Evolutionary conservation across 1,140 invertebrate genomes (phyloP).

Genomic region (Drosophila setifemur): DNA sequence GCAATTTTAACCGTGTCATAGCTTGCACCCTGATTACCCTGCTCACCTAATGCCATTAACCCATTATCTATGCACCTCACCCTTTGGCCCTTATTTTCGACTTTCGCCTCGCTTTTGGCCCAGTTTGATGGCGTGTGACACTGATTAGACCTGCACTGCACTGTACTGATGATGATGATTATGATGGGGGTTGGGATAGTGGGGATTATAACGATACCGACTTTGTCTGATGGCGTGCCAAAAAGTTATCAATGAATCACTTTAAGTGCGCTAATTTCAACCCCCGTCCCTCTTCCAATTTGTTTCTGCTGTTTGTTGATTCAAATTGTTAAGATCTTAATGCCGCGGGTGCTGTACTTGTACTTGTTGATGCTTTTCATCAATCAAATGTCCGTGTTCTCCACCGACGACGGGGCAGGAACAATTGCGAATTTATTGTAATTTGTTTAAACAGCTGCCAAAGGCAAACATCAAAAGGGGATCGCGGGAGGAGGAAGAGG

Average conservation of each 20-base stretch:
- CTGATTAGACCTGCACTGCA: constrained; percentile 31
- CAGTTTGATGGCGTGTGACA: constrained; percentile 33
- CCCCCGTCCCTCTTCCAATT: background rate
- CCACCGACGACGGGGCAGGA: constrained; percentile 8
- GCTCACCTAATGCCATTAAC: constrained; percentile 33
- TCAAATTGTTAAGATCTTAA: constrained; percentile 67
- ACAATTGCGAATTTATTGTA: constrained; percentile 77
- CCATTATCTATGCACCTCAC: constrained; percentile 28
- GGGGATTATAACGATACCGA: constrained; percentile 43
- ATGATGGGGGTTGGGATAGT: background rate
- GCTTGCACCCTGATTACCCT: constrained; percentile 21
- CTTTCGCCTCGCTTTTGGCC: constrained; percentile 5
- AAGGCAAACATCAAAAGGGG: constrained; percentile 16
- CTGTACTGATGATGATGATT: constrained; percentile 16
- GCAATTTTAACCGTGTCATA: constrained; percentile 9
- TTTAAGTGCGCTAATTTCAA: constrained; percentile 69
- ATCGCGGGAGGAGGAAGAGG: background rate
- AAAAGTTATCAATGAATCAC: constrained; percentile 75
- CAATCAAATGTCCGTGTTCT: constrained; percentile 69
- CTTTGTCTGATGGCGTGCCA: constrained; percentile 46
- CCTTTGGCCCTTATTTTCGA: constrained; percentile 8
- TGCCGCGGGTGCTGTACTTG: constrained; percentile 11
- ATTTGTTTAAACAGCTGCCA: constrained; percentile 75
- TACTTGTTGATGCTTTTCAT: constrained; percentile 61
- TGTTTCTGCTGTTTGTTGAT: constrained; percentile 45